These are phyloP conservation scores for Dreissena rostriformis DNA, from an alignment of 1,140 invertebrate species.

Conservation along the genomic window DNA sequence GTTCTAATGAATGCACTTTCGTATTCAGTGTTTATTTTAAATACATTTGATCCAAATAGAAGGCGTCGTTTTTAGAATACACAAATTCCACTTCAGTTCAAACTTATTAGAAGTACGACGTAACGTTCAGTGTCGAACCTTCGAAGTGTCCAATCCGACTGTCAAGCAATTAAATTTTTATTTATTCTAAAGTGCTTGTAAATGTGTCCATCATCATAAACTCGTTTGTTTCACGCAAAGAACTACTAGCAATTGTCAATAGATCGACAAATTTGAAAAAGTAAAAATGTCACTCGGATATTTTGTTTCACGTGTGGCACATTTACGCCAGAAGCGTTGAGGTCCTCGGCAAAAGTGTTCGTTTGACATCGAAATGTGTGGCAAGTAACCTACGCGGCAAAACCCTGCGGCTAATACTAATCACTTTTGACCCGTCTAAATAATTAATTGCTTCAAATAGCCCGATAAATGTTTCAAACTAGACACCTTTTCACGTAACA, in stretches of 20 bases:
- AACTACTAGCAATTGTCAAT: conserved; percentile 15
- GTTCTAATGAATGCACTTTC: no score
- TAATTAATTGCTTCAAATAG: conserved; percentile 23
- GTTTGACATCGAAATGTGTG: conserved; percentile 6
- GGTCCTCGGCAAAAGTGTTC: conserved; percentile 2
- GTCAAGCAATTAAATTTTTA: no score
- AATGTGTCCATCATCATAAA: no score
- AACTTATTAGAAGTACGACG: no score
- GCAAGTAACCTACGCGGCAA: conserved; percentile 4
- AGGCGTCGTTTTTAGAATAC: no score
- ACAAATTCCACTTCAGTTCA: no score
- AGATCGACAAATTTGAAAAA: conserved; percentile 33
- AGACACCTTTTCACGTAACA: conserved; percentile 34
- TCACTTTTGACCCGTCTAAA: conserved; percentile 7
- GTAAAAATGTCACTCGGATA: conserved; percentile 34
- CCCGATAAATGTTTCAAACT: conserved; percentile 35
- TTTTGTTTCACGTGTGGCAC: conserved; percentile 10
- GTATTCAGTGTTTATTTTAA: no score
- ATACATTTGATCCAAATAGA: no score
- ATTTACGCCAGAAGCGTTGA: not conserved
- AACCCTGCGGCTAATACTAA: conserved; percentile 1
- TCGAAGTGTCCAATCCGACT: no score
- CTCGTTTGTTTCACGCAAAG: no score
- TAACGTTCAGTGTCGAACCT: no score
- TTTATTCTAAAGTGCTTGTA: no score